These are phyloP conservation scores for Synanthedon vespiformis DNA, from an alignment of 2,888 invertebrate species.

Conservation along the genomic window DNA sequence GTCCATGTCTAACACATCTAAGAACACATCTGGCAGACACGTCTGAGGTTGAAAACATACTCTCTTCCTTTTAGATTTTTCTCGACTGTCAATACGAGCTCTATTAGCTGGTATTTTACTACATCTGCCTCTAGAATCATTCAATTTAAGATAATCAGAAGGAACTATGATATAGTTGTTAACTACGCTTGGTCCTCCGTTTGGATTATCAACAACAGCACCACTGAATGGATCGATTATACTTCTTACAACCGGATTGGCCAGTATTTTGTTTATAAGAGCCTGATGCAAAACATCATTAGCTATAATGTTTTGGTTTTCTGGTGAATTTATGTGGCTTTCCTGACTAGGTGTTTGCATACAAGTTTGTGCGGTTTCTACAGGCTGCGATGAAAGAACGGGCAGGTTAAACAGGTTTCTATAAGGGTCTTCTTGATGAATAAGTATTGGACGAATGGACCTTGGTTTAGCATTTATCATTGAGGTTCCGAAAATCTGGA, in stretches of 20 bases:
- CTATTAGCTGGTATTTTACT: constrained; percentile 2
- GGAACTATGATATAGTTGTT: constrained; percentile 33
- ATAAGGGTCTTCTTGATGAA: neutral
- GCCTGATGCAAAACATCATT: neutral
- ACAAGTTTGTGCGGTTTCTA: neutral
- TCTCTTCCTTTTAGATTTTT: neutral
- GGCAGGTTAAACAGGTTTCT: neutral
- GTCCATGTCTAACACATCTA: neutral
- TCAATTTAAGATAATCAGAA: constrained; percentile 15
- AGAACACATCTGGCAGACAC: neutral
- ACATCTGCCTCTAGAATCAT: constrained; percentile 7
- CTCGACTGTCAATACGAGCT: neutral
- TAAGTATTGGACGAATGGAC: neutral
- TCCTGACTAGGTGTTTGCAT: neutral
- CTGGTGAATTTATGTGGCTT: neutral
- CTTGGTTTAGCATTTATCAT: neutral
- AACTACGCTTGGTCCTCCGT: constrained; percentile 22
- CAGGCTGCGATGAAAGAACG: neutral
- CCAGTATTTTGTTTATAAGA: constrained; percentile 19
- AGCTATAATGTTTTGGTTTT: neutral
- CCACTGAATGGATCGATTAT: constrained; percentile 17
- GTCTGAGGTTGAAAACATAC: neutral
- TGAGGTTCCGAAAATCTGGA: neutral
- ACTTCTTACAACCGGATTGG: constrained; percentile 18
- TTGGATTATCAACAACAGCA: constrained; percentile 16